Base-by-base conservation (phyloP, 2,888 invertebrate genomes). In the Microctonus hyperodae region DNA sequence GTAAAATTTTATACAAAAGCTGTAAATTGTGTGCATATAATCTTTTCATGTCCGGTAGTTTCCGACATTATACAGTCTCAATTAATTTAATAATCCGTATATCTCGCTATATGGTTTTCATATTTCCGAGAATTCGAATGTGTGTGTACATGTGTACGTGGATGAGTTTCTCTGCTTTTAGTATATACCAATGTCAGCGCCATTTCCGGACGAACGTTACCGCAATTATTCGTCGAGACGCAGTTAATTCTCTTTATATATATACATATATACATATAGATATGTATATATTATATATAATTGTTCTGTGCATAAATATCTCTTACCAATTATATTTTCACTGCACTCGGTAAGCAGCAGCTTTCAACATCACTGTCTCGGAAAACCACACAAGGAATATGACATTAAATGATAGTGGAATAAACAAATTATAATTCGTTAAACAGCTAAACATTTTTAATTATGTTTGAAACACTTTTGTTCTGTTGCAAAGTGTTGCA, bases 61-160 rank as follows among this genome's bases (percentile, higher is more conserved):
- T 9, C 50, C 35, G 35, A 33, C 73, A 74, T 75, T 76, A 6
- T 11, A n/a, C n/a, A 73, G 72, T 64, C 70, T 68, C 74, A 78
- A 76, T 78, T 77, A 73, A 75, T 75, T 75, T 75, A 78, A 79
- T 77, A 77, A 78, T 79, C 76, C 74, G 73, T 74, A 77, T 75
- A 76, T 75, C 71, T 73, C 74, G 70, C 75, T 74, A 76, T 76
- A 75, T 74, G 73, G 74, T 76, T 78, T 78, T 74, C 77, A n/a
- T 1, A 37, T 1, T n/a, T n/a, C n/a, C n/a, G n/a, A n/a, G n/a
- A n/a, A n/a, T n/a, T n/a, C n/a, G n/a, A n/a, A n/a, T n/a, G n/a
- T n/a, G 31, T 31, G 3, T 3, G n/a, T 37, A 37, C n/a, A 13
- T 37, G n/a, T 37, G 13, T 37, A 3, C 13, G n/a, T 5, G n/a